Conservation (phyloP, 2,888 invertebrate genomes). For the Acleris literana region DNA sequence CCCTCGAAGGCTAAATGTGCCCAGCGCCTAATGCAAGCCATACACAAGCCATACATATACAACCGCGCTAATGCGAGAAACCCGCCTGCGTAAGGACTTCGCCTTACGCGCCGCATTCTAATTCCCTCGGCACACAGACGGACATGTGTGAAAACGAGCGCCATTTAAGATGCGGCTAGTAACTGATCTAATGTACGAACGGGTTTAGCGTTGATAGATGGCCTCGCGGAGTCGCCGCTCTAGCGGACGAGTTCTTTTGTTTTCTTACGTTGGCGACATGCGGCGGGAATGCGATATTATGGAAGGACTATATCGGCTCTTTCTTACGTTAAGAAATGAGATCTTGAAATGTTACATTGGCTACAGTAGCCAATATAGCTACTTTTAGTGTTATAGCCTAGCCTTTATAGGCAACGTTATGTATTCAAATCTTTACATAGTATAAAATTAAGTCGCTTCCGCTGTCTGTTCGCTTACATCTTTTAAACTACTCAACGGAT, state of each 20-base stretch:
- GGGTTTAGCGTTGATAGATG: background rate
- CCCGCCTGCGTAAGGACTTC: slow-evolving; percentile 8
- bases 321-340: no score
- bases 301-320: no score
- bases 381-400: no score
- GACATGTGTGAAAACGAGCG: slow-evolving; percentile 4
- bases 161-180: no score
- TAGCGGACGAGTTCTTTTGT: background rate
- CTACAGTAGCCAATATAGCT: no score
- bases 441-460: no score
- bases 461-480: no score
- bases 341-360: no score
- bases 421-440: no score
- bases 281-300: no score
- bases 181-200: background rate
- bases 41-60: background rate
- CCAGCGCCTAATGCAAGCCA: background rate
- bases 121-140: slow-evolving; percentile 1
- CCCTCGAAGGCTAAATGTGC: slow-evolving; percentile 9
- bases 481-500: no score
- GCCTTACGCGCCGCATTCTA: background rate
- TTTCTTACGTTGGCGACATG: background rate
- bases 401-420: no score
- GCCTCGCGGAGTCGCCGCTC: background rate
- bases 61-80: background rate